Percentiles rank a stretch among this genome's conserved stretches.
These are phyloP conservation scores for Poliocrania exsul DNA, from an alignment of 2,797 vertebrate species.

Conservation along the genomic window DNA sequence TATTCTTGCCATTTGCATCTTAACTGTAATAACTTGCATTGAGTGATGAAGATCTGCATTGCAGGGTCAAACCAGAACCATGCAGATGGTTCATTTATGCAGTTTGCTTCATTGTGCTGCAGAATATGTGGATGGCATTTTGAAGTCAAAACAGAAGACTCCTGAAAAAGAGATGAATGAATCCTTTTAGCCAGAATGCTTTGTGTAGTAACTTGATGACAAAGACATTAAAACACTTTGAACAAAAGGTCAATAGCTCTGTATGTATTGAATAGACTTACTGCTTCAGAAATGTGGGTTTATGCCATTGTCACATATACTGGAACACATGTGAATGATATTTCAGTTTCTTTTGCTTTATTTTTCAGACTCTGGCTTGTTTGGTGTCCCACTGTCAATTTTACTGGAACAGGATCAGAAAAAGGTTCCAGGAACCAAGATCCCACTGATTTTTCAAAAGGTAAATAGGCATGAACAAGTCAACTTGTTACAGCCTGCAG, in stretches of 20 bases:
- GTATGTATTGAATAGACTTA: not conserved
- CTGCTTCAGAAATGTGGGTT: not conserved
- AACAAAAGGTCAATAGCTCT: not conserved
- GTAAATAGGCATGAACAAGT: conserved; percentile 71
- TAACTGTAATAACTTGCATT: not conserved
- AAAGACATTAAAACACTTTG: not conserved
- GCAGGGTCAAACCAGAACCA: not conserved
- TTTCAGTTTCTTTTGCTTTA: conserved; percentile 17
- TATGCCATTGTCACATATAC: not conserved
- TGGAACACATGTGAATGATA: not conserved
- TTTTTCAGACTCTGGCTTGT: conserved; percentile 88
- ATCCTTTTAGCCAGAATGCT: not conserved
- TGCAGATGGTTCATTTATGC: not conserved
- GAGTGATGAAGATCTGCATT: not conserved
- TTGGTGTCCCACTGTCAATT: conserved; percentile 86
- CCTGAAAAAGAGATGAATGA: not conserved
- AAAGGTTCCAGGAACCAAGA: conserved; percentile 83
- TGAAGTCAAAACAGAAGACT: not conserved
- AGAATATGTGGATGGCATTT: not conserved
- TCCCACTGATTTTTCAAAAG: conserved; percentile 91
- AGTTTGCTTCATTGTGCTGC: not conserved
- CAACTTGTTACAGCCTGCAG: not conserved
- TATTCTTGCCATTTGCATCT: not conserved
- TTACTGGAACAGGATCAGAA: conserved; percentile 95
- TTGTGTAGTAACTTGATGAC: conserved; percentile 5